A percentile compares a stretch with the other conserved stretches of the same genome.
phyloP scores from a whole-genome alignment of 1,140 invertebrate genomes.

The Drosophila arizonae region DNA sequence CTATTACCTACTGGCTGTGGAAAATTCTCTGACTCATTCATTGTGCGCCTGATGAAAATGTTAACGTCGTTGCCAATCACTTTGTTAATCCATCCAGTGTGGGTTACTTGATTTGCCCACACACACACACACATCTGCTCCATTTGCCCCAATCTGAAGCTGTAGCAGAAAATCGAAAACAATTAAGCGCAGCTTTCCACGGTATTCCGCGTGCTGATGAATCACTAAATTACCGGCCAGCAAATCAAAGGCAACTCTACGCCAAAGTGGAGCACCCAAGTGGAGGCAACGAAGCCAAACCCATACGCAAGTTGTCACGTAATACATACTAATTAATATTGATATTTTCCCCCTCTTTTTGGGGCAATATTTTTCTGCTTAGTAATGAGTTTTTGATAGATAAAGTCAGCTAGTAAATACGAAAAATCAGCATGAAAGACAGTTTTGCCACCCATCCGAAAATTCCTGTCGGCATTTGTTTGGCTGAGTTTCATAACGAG shows the following conservation, averaged over 20 bases:
- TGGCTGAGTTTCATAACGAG: slow-evolving; percentile 9
- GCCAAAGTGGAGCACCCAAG: not conserved
- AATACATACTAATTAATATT: slow-evolving; percentile 80
- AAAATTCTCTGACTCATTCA: slow-evolving; percentile 42
- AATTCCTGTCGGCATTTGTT: not conserved
- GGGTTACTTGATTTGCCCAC: slow-evolving; percentile 63
- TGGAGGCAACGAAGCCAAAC: not conserved
- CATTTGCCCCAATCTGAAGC: slow-evolving; percentile 1
- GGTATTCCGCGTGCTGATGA: slow-evolving; percentile 38
- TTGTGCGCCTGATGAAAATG: slow-evolving; percentile 74
- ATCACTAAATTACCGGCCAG: slow-evolving; percentile 46
- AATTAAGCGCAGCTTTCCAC: slow-evolving; percentile 68
- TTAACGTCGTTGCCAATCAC: slow-evolving; percentile 79
- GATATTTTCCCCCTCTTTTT: slow-evolving; percentile 54
- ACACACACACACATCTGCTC: not conserved
- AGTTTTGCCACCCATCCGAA: not conserved
- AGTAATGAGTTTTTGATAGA: slow-evolving; percentile 70
- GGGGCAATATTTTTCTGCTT: slow-evolving; percentile 55
- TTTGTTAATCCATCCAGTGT: slow-evolving; percentile 67
- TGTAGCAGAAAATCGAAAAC: slow-evolving; percentile 63
- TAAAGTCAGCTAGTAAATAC: slow-evolving; percentile 6
- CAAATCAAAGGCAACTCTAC: slow-evolving; percentile 4
- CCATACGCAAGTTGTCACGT: slow-evolving; percentile 64
- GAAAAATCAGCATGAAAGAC: slow-evolving; percentile 31
- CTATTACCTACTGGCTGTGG: not conserved